Base-by-base conservation (phyloP, 2,113 vertebrate species). In the Ailuropoda melanoleuca region DNA sequence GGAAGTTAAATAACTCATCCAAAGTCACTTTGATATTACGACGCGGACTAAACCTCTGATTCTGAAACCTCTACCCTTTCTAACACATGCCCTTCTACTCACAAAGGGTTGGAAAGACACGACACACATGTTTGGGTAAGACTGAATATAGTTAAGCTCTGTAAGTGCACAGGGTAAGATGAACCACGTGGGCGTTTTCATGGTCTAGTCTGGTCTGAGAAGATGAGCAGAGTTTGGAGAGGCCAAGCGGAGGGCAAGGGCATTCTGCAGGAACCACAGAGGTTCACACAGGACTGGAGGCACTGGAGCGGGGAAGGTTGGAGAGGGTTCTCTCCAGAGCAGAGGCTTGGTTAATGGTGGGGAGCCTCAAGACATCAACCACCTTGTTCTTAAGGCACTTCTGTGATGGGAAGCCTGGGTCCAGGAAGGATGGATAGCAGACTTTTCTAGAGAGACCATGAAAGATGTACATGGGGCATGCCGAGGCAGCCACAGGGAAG, bases 21-120 rank as follows among this genome's bases (percentile, higher is more conserved):
- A 56, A 39, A 80, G 31, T 26, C 48, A 50, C 48, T 53, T 46
- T 80, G 68, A 60, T 64, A 62, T 88, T 72, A n/a, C 10, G 7
- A 74, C 58, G 48, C 15, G 24, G 62, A 55, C 66, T 50, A 26
- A 77, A 9, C 6, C 56, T 17, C 37, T 48, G 72, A 58, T 48
- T 96, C 62, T 81, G 24, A 86, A 64, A 74, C 29, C 5, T 64
- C 48, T 56, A 9, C 18, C 77, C 6, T 93, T 87, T 64, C 88
- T 74, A n/a, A 77, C 31, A 56, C 31, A 50, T 21, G 46, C n/a
- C 50, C 26, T 50, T 89, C 56, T 82, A 31, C 26, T 62, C 31
- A 8, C 43, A 83, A 68, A 31, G 29, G 78, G 7, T 31, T 84
- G 39, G 46, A 48, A 70, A 84, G 37, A 34, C 17, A 34, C 46